These are phyloP conservation scores for Drosophila kanekoi DNA, from an alignment of 2,888 invertebrate genomes.

Conservation along the genomic window DNA sequence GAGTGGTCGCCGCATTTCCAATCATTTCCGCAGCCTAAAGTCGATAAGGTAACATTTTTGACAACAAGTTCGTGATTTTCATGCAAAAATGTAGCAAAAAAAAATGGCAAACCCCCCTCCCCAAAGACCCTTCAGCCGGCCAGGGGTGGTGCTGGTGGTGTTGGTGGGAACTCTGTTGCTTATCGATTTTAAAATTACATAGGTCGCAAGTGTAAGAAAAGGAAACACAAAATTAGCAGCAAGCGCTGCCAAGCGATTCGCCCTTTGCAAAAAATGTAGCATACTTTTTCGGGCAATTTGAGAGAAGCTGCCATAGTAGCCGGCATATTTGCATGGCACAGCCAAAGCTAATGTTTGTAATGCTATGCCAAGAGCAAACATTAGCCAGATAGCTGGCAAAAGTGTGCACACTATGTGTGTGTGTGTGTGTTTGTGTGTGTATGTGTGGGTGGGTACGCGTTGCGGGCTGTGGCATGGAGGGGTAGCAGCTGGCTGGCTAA, in stretches of 20 bases:
- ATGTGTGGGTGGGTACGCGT: slow-evolving; percentile 1
- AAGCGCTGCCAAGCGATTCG: slow-evolving; percentile 19
- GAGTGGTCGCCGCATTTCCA: slow-evolving; percentile 61
- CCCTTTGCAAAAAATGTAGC: slow-evolving; percentile 47
- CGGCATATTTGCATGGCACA: slow-evolving; percentile 68
- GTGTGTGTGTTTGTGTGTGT: slow-evolving; percentile 6
- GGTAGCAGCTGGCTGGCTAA: slow-evolving; percentile 33
- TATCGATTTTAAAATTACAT: slow-evolving; percentile 76
- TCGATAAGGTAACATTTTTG: slow-evolving; percentile 72
- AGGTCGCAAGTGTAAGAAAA: slow-evolving; percentile 47
- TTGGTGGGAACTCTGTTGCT: slow-evolving; percentile 55
- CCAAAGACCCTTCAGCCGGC: not conserved
- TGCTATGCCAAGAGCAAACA: slow-evolving; percentile 72
- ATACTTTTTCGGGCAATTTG: slow-evolving; percentile 70
- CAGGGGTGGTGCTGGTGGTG: not conserved
- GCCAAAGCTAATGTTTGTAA: slow-evolving; percentile 68
- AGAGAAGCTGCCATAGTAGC: slow-evolving; percentile 32
- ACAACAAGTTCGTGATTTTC: slow-evolving; percentile 77
- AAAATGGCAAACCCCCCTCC: slow-evolving; percentile 22
- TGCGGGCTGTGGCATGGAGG: slow-evolving; percentile 7
- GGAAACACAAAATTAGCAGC: slow-evolving; percentile 71
- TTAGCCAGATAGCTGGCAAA: slow-evolving; percentile 68
- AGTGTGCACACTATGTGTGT: slow-evolving; percentile 31
- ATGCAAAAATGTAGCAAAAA: slow-evolving; percentile 69
- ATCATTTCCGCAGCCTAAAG: slow-evolving; percentile 52